These are phyloP conservation scores for Zaprionus bogoriensis DNA, from an alignment of 2,888 invertebrate species.

Conservation along the genomic window DNA sequence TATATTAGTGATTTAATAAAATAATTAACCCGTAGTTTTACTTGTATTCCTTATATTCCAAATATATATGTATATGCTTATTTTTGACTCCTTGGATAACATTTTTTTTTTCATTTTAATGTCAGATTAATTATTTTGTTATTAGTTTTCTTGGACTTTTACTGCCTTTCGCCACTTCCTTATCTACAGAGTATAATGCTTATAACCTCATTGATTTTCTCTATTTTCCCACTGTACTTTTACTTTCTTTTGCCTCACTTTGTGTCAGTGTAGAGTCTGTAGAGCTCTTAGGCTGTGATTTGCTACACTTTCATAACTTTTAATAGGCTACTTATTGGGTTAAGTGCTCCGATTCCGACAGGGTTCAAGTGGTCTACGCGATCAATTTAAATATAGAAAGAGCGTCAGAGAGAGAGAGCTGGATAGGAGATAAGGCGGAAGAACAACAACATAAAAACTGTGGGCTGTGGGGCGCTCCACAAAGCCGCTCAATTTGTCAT, in stretches of 20 bases:
- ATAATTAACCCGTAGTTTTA: too few species aligned
- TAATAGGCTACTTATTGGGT: constrained; percentile 45
- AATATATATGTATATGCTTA: not conserved
- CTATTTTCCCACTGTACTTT: not conserved
- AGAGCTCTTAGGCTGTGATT: constrained; percentile 30
- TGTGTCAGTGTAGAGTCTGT: not conserved
- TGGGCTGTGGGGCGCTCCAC: constrained; percentile 28
- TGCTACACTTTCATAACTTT: constrained; percentile 53
- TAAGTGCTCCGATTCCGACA: constrained; percentile 43
- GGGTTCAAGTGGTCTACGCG: constrained; percentile 69
- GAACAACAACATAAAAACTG: constrained; percentile 21
- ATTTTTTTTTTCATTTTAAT: too few species aligned
- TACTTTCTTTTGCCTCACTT: constrained; percentile 10
- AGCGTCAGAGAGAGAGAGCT: not conserved
- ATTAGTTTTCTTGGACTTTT: not conserved
- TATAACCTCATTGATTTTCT: not conserved
- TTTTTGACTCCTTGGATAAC: too few species aligned
- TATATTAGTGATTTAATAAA: too few species aligned
- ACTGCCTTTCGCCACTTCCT: too few species aligned
- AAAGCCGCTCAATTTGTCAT: constrained; percentile 68
- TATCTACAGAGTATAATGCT: not conserved
- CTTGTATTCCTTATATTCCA: too few species aligned
- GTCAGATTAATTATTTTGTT: too few species aligned
- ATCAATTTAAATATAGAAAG: constrained; percentile 51
- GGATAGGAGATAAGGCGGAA: not conserved